Evolutionary conservation across 2,797 vertebrate genomes (phyloP), one percentile per base, ranked within the genome.

Genomic region (Lepilemur ruficaudatus): DNA sequence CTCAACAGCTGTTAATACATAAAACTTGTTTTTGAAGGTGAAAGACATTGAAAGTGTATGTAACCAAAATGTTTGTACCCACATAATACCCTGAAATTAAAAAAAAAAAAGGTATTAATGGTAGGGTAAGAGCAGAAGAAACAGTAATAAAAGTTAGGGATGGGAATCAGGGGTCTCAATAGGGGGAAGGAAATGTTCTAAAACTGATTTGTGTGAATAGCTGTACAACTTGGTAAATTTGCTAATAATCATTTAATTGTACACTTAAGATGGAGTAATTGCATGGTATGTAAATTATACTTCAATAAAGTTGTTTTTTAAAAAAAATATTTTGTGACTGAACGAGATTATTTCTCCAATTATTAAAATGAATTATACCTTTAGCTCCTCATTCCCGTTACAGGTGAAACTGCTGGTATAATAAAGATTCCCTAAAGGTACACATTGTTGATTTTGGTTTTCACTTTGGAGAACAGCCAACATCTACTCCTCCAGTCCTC

Each of bases 271-370:
- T 38, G 38, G 38, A 38, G 38, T 38, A 38, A 38, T 38, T 38
- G 38, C 38, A 38, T 38, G 38, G 38, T 38, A 38, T 38, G 38
- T 38, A 38, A 38, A 38, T 38, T 38, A 38, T 38, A 38, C 38
- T 38, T 38, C 38, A 38, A 38, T 38, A 38, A 38, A 38, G 38
- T 38, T 38, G 38, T 38, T 38, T 38, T 38, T 38, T 38, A 2
- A 38, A 38, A 38, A 38, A 38, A 80, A 79, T 28, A 65, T 7
- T 93, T 95, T 22, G 50, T 80, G 50, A 41, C 70, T 72, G 32
- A 89, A 70, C 41, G 81, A 46, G 70, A 86, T 89, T 79, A 59
- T 63, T 84, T 91, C 48, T 90, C 35, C 87, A 72, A 93, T 93
- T 65, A 96, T 92, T 67, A n/a, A 75, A 91, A 63, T 69, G 46